Percentiles rank a stretch among this genome's conserved stretches.
These are phyloP conservation scores for Alsophila aescularia DNA, from an alignment of 2,888 invertebrate genomes.

Conservation along the genomic window DNA sequence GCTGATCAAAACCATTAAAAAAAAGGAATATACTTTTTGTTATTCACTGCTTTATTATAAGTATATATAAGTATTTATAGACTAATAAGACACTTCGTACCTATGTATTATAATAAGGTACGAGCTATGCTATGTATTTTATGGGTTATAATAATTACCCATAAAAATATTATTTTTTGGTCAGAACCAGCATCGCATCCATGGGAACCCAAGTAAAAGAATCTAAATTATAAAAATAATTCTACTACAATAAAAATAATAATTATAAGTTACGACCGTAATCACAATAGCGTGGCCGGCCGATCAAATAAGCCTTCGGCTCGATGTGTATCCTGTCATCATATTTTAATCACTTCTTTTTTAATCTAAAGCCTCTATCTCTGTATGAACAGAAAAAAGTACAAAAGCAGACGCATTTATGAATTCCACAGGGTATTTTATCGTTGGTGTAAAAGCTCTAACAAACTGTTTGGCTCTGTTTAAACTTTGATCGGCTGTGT, in stretches of 20 bases:
- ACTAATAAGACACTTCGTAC: too few relatives aligned
- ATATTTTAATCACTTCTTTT: conserved; percentile 24
- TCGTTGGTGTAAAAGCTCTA: not conserved
- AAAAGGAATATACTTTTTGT: too few relatives aligned
- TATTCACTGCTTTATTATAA: too few relatives aligned
- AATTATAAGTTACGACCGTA: conserved; percentile 23
- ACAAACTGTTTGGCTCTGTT: too few relatives aligned
- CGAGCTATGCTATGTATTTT: too few relatives aligned
- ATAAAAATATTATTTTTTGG: too few relatives aligned
- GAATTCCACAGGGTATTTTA: conserved; percentile 13
- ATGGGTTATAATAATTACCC: too few relatives aligned
- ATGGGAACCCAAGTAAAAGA: not conserved
- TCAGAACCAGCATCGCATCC: not conserved
- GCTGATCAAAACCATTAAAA: too few relatives aligned
- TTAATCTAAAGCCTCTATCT: conserved; percentile 7
- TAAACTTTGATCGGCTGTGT: too few relatives aligned
- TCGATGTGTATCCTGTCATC: conserved; percentile 21
- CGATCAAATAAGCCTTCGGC: conserved; percentile 25
- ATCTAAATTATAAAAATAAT: not conserved
- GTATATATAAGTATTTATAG: too few relatives aligned
- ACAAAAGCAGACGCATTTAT: conserved; percentile 9
- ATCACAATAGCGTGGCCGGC: conserved; percentile 9
- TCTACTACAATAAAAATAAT: not conserved
- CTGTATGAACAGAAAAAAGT: not conserved
- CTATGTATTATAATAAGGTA: too few relatives aligned